Conservation (phyloP, 2,888 invertebrate species). For the Megastigmus dorsalis region DNA sequence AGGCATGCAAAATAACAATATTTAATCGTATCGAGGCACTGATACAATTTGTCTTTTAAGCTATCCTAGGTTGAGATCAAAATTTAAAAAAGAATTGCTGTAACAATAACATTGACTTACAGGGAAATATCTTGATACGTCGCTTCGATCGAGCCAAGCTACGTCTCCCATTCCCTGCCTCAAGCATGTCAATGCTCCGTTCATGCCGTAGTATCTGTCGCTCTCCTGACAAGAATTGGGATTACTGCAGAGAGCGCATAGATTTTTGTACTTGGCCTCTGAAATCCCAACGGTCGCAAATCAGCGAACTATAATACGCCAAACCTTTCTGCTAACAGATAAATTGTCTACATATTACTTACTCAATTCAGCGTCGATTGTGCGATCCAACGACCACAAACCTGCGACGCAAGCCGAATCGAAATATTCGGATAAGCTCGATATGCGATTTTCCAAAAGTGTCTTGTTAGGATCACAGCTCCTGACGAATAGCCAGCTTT, state of each 20-base stretch:
- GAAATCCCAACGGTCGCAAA: neutral
- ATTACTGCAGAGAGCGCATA: constrained; percentile 84
- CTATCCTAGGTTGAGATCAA: neutral
- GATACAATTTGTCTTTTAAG: neutral
- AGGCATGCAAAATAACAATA: constrained; percentile 39
- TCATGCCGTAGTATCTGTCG: constrained; percentile 89
- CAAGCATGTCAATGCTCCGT: constrained; percentile 87
- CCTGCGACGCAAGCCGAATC: constrained; percentile 91
- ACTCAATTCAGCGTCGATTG: constrained; percentile 81
- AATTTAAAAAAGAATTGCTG: neutral
- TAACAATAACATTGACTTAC: neutral
- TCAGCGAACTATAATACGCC: too few relatives aligned
- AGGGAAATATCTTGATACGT: neutral
- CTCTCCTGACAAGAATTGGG: constrained; percentile 78
- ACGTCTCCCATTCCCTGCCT: constrained; percentile 87
- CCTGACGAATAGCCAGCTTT: constrained; percentile 82
- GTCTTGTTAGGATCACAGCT: constrained; percentile 83
- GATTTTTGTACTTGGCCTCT: constrained; percentile 81
- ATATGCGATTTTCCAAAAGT: constrained; percentile 84
- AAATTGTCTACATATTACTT: constrained; percentile 55
- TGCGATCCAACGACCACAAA: constrained; percentile 83
- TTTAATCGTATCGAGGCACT: too few relatives aligned
- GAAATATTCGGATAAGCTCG: constrained; percentile 85
- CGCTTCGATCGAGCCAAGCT: constrained; percentile 81
- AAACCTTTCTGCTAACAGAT: neutral